Conservation (phyloP, 2,888 invertebrate genomes). For the Xanthia icteritia region DNA sequence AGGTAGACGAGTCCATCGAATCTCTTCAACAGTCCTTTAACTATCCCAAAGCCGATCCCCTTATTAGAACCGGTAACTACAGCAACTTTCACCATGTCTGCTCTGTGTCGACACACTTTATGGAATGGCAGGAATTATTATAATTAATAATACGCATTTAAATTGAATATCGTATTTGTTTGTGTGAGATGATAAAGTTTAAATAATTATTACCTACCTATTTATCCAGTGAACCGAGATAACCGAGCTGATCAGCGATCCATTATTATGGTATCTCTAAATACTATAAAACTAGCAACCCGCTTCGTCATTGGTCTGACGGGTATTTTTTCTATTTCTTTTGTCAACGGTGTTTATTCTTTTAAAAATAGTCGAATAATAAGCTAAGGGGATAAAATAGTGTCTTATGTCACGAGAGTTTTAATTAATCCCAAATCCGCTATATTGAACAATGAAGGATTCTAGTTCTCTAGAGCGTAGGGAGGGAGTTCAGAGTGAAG, state of each 20-base stretch:
- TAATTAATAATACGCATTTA: not conserved
- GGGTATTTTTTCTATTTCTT: too few relatives aligned
- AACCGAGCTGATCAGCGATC: slow-evolving; percentile 2
- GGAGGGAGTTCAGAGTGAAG: not conserved
- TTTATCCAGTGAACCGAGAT: slow-evolving; percentile 14
- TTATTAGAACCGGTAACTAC: slow-evolving; percentile 92
- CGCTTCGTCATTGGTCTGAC: not conserved
- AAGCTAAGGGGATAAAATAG: not conserved
- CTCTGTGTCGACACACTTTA: not conserved
- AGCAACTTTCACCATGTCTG: slow-evolving; percentile 66
- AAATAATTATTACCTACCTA: slow-evolving; percentile 11
- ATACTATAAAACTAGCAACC: not conserved
- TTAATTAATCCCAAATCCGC: too few relatives aligned
- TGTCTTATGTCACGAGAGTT: not conserved
- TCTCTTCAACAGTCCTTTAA: slow-evolving; percentile 90
- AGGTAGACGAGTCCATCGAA: slow-evolving; percentile 91
- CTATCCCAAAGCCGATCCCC: slow-evolving; percentile 92
- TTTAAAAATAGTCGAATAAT: not conserved
- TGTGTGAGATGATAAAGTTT: slow-evolving; percentile 12
- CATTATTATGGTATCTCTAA: not conserved
- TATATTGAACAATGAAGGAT: not conserved
- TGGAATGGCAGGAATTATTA: slow-evolving; percentile 12
- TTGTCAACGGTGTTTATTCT: not conserved
- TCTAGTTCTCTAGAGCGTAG: not conserved
- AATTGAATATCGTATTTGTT: slow-evolving; percentile 17